Base-by-base conservation (phyloP, 2,797 vertebrate genomes). In the Fringilla coelebs region DNA sequence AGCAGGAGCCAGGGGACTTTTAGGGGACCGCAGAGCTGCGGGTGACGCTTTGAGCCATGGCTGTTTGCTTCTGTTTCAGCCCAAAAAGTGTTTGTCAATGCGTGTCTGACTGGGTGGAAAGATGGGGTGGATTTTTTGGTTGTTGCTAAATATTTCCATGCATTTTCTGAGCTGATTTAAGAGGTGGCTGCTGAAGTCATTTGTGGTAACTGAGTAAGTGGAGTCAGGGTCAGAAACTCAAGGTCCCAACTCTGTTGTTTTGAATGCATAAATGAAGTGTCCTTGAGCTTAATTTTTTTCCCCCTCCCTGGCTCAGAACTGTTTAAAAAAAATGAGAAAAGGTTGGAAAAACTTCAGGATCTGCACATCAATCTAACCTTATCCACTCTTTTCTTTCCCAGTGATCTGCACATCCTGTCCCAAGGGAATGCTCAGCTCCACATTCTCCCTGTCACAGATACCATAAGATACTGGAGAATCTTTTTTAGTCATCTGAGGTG, bases 121-220 rank as follows among this genome's bases (percentile, higher is more conserved):
- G 68, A 86, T 12, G 26, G 3, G 36, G 79, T 24, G 79, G 77
- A 13, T 57, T 72, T 70, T 74, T 28, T 31, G 61, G 16, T 9
- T 34, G 13, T 81, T 85, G 83, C 75, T 91, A 90, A 63, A n/a
- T 88, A 74, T 96, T 96, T 95, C 91, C 90, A 88, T 36, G 17
- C 0, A 1, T 70, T 93, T 91, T 89, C 70, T 80, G 91, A 89
- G 63, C 41, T 63, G 57, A 82, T 93, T 85, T 70, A 65, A 68
- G 46, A 12, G 6, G 65, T 48, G 77, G 43, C 54, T 89, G 65
- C 87, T 94, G 90, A 89, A 82, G 72, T 95, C 29, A 83, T 63
- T 92, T 95, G 72, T 0, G 5, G 81, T 92, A 93, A 94, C 26
- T 1, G 32, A 65, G 70, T 62, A 31, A 85, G 81, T 89, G 34